Conservation (phyloP, 2,113 vertebrate genomes). For the Hippolais icterina region DNA sequence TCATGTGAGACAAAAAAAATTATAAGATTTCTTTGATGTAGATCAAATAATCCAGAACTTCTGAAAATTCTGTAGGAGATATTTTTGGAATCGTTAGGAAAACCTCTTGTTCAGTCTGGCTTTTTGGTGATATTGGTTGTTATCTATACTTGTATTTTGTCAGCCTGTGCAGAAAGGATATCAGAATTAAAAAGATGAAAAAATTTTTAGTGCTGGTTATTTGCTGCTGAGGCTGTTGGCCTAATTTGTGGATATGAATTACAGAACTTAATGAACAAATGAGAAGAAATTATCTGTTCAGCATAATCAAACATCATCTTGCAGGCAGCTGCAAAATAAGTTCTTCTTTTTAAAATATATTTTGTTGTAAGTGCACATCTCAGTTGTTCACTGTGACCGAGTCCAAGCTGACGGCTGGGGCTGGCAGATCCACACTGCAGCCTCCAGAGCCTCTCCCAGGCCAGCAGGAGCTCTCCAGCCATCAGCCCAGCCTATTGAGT, state of each 20-base stretch:
- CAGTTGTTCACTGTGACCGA: rapidly evolving
- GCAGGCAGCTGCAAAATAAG: not conserved
- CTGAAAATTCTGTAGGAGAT: not conserved
- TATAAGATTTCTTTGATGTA: not conserved
- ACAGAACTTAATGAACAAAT: not conserved
- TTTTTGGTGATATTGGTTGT: not conserved
- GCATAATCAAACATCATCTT: not conserved
- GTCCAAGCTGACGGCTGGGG: not conserved
- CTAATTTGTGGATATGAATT: not conserved
- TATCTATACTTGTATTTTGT: not conserved
- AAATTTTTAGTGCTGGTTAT: not conserved
- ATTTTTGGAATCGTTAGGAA: not conserved
- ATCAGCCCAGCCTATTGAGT: not conserved
- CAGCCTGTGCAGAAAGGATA: not conserved
- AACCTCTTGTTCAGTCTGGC: not conserved
- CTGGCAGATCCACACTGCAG: not conserved
- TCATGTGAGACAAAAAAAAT: not conserved
- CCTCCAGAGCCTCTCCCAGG: not conserved
- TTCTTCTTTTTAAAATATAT: not conserved
- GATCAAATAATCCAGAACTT: not conserved
- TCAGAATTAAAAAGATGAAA: not conserved
- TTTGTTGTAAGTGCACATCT: not conserved
- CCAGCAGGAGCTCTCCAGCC: not conserved
- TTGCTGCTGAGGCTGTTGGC: not conserved
- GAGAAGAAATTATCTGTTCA: not conserved